A percentile compares a stretch with the other conserved stretches of the same genome.
These are phyloP conservation scores for Onychorhynchus coronatus DNA, from an alignment of 2,113 vertebrate genomes.

Conservation along the genomic window DNA sequence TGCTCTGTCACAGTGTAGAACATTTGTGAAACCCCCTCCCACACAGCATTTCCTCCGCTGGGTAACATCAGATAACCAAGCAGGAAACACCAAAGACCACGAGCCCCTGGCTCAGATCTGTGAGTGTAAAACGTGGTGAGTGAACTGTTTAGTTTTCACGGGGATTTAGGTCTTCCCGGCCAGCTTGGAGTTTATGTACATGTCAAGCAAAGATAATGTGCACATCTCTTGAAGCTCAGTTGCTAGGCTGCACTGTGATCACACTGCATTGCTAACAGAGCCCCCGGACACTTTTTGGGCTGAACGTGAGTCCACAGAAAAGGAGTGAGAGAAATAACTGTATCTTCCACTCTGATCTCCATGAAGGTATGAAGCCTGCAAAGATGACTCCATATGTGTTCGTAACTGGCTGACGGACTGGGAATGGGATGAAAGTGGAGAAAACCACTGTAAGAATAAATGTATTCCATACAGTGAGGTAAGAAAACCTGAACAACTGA, in stretches of 20 bases:
- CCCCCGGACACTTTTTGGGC: neutral
- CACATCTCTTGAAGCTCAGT: neutral
- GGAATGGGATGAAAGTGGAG: conserved; percentile 52
- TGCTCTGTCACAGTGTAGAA: neutral
- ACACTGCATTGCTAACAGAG: neutral
- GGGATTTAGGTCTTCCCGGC: neutral
- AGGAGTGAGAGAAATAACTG: neutral
- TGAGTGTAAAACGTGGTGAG: neutral
- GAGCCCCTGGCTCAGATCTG: neutral
- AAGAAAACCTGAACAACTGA: neutral
- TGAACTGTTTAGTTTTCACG: neutral
- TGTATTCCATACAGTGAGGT: conserved; percentile 69
- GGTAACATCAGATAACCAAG: neutral
- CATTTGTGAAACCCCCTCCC: neutral
- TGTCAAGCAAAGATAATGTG: neutral
- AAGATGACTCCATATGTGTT: conserved; percentile 63
- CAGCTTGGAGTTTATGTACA: neutral
- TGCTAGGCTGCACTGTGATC: neutral
- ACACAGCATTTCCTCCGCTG: neutral
- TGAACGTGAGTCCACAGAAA: neutral
- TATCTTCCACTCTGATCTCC: neutral
- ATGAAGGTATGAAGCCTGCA: conserved; percentile 75
- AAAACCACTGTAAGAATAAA: conserved; percentile 64
- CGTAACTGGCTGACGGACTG: conserved; percentile 71
- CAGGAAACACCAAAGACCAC: neutral